Evolutionary conservation across 2,797 vertebrate species (phyloP), one percentile per base, ranked within the genome.

Genomic region (Tamandua tetradactyla): DNA sequence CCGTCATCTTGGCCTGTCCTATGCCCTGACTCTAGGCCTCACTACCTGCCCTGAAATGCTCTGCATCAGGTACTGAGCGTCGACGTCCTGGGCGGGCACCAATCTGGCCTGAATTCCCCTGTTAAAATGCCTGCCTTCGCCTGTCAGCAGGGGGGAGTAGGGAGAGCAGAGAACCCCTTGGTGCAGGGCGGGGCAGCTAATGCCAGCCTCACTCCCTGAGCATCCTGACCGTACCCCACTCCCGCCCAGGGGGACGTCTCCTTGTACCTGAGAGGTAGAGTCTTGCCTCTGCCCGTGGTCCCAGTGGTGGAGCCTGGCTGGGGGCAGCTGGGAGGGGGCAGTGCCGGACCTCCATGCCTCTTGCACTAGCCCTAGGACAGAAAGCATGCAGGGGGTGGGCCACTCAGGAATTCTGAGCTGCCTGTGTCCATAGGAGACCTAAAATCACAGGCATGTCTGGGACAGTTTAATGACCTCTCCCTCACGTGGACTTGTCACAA

Each of bases 201-300:
- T n/a, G 2, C 8, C 17, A 5, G 9, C 49, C 55, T 55, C 55
- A n/a, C n/a, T 7, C 20, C 18, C 55, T 20, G 7, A 6, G 20
- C 55, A 22, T 55, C 55, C 55, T 52, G 49, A 15, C 49, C 47
- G 47, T 47, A 13, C 55, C 4, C 6, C 55, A 5, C 18, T 17
- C 1, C 7, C n/a, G 30, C n/a, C 44, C 0, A 2, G 35, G 62
- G 61, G 12, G n/a, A 3, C 22, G 10, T 27, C 25, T 62, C 76
- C 57, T n/a, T 4, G 17, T 94, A 97, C 97, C 96, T 96, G 95
- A 59, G 62, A 47, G 2, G 12, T 3, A 22, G 40, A 8, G 2
- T 49, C 44, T 49, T 42, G 72, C 30, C 18, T 49, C 44, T 30
- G 4, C 30, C 44, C 9, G 22, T 20, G 32, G 35, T 94, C 86